Conservation (phyloP, 2,113 vertebrate species). For the Deroptyus accipitrinus region DNA sequence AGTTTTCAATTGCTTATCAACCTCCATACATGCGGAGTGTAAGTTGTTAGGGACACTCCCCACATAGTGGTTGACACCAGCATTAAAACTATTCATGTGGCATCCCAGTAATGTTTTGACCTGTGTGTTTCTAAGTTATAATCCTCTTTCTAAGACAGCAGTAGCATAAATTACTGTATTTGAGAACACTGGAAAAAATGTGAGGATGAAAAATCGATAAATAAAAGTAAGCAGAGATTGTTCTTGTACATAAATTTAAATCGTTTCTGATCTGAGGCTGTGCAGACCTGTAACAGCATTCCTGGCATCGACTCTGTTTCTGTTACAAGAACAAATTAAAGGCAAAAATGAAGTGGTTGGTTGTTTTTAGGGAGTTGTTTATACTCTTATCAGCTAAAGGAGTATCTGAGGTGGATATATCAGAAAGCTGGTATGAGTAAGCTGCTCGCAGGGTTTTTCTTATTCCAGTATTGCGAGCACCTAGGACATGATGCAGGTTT, state of each 20-base stretch:
- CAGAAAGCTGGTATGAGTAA: not conserved
- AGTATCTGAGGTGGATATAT: not conserved
- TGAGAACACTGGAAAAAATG: not conserved
- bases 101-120: not conserved
- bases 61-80: not conserved
- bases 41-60: not conserved
- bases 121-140: not conserved
- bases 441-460: not conserved
- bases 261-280: not conserved
- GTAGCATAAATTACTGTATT: not conserved
- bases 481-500: rapidly evolving
- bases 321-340: not conserved
- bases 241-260: not conserved
- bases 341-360: not conserved
- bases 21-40: not conserved
- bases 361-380: not conserved
- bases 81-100: not conserved
- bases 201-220: not conserved
- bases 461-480: rapidly evolving
- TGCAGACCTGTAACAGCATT: not conserved
- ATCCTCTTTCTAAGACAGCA: not conserved
- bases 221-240: not conserved
- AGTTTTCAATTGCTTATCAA: not conserved
- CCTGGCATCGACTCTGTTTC: not conserved
- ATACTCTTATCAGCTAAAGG: rapidly evolving